A percentile compares a stretch with the other conserved stretches of the same genome.
phyloP scores from a whole-genome alignment of 2,113 vertebrate genomes.

The Oceanodroma tethys region DNA sequence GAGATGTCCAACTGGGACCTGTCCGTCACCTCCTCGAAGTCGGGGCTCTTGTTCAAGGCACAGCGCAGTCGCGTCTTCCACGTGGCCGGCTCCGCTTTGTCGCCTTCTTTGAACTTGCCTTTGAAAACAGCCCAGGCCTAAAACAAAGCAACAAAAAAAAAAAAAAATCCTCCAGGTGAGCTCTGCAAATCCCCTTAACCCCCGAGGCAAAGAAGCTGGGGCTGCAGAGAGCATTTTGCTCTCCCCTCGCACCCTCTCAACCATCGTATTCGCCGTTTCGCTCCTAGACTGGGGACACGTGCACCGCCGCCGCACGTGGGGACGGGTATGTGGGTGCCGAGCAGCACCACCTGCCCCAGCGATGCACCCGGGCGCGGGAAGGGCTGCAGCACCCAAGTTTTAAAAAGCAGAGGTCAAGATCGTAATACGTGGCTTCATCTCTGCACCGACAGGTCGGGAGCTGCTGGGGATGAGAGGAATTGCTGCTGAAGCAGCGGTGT shows the following conservation, averaged over 20 bases:
- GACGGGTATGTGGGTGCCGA: background rate
- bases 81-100: slow-evolving; percentile 94
- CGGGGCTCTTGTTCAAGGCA: slow-evolving; percentile 96
- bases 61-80: slow-evolving; percentile 98
- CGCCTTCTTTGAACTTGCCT: slow-evolving; percentile 97
- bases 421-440: accelerated
- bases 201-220: background rate
- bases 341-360: background rate
- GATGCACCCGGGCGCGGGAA: background rate
- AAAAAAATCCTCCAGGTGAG: background rate
- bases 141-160: background rate
- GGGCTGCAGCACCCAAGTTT: background rate
- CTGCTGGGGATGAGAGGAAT: accelerated
- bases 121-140: slow-evolving; percentile 99
- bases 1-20: slow-evolving; percentile 97
- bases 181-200: background rate
- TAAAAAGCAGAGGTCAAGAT: background rate
- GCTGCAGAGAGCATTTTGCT: background rate
- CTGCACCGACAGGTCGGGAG: background rate
- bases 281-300: background rate
- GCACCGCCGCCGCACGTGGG: background rate
- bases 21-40: slow-evolving; percentile 97
- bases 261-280: background rate
- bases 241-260: background rate
- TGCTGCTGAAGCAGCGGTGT: accelerated